Conservation (phyloP, 2,888 invertebrate genomes). For the Noctuana brunneofusca region DNA sequence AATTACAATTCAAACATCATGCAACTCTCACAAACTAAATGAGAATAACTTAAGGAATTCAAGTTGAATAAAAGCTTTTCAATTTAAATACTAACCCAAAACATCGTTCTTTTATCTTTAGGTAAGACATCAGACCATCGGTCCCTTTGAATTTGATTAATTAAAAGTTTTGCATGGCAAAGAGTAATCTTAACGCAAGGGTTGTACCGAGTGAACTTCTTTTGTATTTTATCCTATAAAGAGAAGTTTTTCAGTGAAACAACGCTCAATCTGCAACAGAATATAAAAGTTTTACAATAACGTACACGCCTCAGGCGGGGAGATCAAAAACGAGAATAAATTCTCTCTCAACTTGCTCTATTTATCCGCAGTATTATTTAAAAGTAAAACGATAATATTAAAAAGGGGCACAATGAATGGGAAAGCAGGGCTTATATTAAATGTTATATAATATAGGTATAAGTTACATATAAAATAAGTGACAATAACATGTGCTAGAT, state of each 20-base stretch:
- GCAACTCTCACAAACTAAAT: slow-evolving; percentile 5
- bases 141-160: slow-evolving; percentile 73
- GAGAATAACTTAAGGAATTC: slow-evolving; percentile 10
- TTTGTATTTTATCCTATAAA: slow-evolving; percentile 77
- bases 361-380: slow-evolving; percentile 54
- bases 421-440: neutral
- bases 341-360: slow-evolving; percentile 61
- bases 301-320: slow-evolving; percentile 74
- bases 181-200: slow-evolving; percentile 74
- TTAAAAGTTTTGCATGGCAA: slow-evolving; percentile 76
- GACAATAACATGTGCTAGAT: neutral
- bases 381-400: slow-evolving; percentile 48
- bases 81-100: slow-evolving; percentile 23
- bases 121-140: slow-evolving; percentile 35
- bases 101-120: slow-evolving; percentile 25
- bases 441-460: neutral
- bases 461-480: neutral
- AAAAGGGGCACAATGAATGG: slow-evolving; percentile 46
- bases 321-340: slow-evolving; percentile 67
- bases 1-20: neutral
- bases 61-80: slow-evolving; percentile 10
- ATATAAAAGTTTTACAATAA: slow-evolving; percentile 81
- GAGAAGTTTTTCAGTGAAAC: slow-evolving; percentile 78
- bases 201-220: slow-evolving; percentile 73
- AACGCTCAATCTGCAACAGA: slow-evolving; percentile 76